These are phyloP conservation scores for Aphaenogaster floridana DNA, from an alignment of 1,140 invertebrate genomes.

Conservation along the genomic window DNA sequence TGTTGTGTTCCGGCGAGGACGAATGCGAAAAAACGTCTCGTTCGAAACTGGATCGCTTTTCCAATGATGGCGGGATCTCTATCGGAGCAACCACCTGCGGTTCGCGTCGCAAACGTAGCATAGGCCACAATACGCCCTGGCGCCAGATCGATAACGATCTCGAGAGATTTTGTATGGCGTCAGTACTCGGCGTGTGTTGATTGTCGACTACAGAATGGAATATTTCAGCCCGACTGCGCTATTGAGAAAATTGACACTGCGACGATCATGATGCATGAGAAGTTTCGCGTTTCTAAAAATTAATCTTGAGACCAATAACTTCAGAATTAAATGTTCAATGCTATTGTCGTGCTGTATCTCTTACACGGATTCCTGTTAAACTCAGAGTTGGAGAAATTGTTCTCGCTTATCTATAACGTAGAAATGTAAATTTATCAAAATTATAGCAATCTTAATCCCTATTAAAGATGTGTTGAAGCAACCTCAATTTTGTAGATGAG, in stretches of 20 bases:
- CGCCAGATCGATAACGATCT: constrained; percentile 17
- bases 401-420: neutral
- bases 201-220: neutral
- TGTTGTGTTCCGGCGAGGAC: neutral
- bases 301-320: neutral
- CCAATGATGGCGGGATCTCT: neutral
- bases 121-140: neutral
- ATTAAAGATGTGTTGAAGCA: neutral
- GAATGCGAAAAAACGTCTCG: neutral
- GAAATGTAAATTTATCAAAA: constrained; percentile 22
- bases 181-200: neutral
- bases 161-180: neutral
- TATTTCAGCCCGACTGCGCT: neutral
- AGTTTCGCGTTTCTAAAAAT: neutral
- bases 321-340: neutral
- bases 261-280: neutral
- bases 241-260: constrained; percentile 10
- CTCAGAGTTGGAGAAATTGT: neutral
- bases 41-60: constrained; percentile 7
- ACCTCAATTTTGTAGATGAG: neutral
- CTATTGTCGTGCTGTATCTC: neutral
- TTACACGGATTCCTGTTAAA: neutral
- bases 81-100: constrained; percentile 2
- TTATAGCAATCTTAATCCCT: constrained; percentile 2
- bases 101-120: neutral